These are phyloP conservation scores for Poecile montanus DNA, from an alignment of 2,797 vertebrate genomes.

Conservation along the genomic window DNA sequence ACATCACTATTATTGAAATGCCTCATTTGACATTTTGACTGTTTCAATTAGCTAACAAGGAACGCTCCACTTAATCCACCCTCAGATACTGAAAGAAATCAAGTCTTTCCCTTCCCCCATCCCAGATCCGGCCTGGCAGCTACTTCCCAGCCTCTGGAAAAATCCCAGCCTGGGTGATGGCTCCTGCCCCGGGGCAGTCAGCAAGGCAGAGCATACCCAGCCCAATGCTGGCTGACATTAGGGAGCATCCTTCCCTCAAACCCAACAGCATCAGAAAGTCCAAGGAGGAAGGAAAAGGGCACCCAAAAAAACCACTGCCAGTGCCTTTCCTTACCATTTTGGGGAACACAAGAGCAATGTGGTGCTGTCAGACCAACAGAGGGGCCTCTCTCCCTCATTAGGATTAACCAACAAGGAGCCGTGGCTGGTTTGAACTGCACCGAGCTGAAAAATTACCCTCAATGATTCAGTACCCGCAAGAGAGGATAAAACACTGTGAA, in stretches of 20 bases:
- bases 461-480: neutral
- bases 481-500: neutral
- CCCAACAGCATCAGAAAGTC: neutral
- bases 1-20: constrained; percentile 59
- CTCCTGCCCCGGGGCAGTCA: rapidly evolving
- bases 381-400: neutral
- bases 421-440: neutral
- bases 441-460: neutral
- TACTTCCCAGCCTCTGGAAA: neutral
- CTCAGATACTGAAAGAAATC: neutral
- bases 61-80: constrained; percentile 49
- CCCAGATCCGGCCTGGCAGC: neutral
- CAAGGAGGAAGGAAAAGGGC: neutral
- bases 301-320: neutral
- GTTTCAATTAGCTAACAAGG: constrained; percentile 62
- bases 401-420: neutral
- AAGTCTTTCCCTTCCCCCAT: constrained; percentile 34
- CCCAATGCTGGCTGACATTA: neutral
- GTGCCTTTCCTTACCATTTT: neutral
- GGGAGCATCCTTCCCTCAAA: neutral
- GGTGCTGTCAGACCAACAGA: neutral
- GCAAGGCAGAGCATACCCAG: neutral
- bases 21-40: constrained; percentile 68
- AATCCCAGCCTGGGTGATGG: neutral
- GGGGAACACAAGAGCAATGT: neutral